These are phyloP conservation scores for Notoglanidium macrostoma DNA, from an alignment of 2,797 vertebrate species.

Conservation along the genomic window DNA sequence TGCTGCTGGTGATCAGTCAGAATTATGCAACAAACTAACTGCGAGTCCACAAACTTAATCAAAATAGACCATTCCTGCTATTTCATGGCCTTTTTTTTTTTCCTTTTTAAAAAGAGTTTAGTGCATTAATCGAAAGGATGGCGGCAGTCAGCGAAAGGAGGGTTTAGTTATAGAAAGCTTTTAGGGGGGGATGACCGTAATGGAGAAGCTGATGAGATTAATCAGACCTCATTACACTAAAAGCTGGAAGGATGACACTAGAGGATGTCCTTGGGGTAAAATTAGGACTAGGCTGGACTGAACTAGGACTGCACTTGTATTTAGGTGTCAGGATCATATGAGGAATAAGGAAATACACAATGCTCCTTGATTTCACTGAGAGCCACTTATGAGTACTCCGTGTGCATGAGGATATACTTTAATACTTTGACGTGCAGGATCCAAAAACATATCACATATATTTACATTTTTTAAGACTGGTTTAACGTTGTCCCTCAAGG, in stretches of 20 bases:
- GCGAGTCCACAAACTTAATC: neutral
- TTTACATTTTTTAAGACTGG: neutral
- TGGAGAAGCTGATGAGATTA: constrained; percentile 72
- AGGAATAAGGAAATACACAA: neutral
- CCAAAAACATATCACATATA: neutral
- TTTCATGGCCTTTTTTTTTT: constrained; percentile 15
- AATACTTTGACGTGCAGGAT: neutral
- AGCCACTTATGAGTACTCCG: neutral
- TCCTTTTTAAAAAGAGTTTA: constrained; percentile 53
- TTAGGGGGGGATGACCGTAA: constrained; percentile 65
- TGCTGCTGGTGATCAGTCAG: neutral
- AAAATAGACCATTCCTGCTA: neutral
- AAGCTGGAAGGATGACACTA: constrained; percentile 68
- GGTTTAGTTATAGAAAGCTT: constrained; percentile 77
- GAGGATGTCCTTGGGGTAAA: constrained; percentile 75
- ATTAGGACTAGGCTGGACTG: constrained; percentile 57
- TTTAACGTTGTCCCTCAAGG: neutral
- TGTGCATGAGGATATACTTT: neutral
- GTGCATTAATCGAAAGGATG: constrained; percentile 58
- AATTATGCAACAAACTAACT: neutral
- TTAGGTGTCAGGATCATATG: neutral
- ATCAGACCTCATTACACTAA: constrained; percentile 81
- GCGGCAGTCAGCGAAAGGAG: constrained; percentile 72
- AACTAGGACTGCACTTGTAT: constrained; percentile 38
- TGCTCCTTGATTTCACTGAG: neutral